Evolutionary conservation across 2,113 vertebrate genomes (phyloP).

Genomic region (Festucalex cinctus): DNA sequence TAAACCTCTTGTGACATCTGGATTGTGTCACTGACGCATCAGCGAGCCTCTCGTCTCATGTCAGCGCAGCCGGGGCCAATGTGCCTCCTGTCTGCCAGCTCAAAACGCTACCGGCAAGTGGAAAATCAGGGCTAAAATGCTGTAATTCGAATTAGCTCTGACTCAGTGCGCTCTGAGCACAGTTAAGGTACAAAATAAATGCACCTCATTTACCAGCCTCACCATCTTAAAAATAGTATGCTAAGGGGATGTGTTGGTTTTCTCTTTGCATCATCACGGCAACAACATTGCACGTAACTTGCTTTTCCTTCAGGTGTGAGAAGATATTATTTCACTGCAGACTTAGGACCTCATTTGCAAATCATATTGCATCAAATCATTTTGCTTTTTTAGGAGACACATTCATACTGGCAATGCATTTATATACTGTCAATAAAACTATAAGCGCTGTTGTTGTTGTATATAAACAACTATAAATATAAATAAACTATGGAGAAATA

Average conservation of each 20-base stretch:
- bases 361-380: not conserved
- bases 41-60: slow-evolving; percentile 8
- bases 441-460: not conserved
- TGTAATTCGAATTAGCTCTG: slow-evolving; percentile 8
- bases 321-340: not conserved
- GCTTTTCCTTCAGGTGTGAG: not conserved
- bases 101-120: slow-evolving; percentile 2
- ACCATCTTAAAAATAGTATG: not conserved
- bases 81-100: slow-evolving; percentile 7
- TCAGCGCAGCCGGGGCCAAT: not conserved
- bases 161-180: slow-evolving; percentile 8
- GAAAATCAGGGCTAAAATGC: slow-evolving; percentile 10
- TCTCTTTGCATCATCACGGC: not conserved
- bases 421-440: too few relatives aligned
- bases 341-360: not conserved
- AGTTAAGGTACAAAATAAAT: slow-evolving; percentile 8
- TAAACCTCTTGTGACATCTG: slow-evolving; percentile 1
- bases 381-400: not conserved
- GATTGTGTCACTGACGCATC: slow-evolving; percentile 7
- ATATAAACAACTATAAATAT: not conserved
- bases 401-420: not conserved
- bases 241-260: not conserved
- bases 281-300: not conserved
- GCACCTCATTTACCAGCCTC: slow-evolving; percentile 2
- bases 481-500: slow-evolving; percentile 5